phyloP scores from a whole-genome alignment of 2,113 vertebrate genomes.

The Crotalus tigris region DNA sequence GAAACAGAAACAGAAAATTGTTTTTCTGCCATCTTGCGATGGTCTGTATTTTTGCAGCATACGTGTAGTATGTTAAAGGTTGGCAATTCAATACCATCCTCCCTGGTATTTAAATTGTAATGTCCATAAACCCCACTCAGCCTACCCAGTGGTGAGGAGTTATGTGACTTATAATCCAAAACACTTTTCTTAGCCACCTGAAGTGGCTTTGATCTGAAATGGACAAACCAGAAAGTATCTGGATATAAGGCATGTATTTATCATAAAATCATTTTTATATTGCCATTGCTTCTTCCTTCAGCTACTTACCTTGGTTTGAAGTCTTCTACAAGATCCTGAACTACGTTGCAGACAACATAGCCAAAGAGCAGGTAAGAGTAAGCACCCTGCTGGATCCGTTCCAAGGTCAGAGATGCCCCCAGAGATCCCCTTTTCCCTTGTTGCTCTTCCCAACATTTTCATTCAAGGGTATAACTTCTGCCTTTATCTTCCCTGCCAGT shows the following conservation, averaged over 20 bases:
- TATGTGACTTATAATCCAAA: not conserved
- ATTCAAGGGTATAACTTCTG: not conserved
- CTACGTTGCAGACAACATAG: constrained; percentile 79
- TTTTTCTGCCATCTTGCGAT: not conserved
- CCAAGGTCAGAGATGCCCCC: not conserved
- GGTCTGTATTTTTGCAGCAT: not conserved
- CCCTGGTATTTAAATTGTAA: not conserved
- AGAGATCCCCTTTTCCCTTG: not conserved
- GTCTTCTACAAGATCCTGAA: constrained; percentile 91
- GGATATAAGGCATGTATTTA: not conserved
- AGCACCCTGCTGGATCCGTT: not conserved
- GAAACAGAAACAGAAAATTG: not conserved
- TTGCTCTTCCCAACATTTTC: no score
- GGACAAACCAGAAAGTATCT: not conserved
- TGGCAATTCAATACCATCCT: not conserved
- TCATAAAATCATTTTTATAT: not conserved
- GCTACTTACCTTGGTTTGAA: constrained; percentile 90
- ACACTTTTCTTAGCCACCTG: not conserved
- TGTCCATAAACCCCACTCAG: not conserved
- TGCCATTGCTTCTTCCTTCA: constrained; percentile 47
- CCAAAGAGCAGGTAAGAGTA: constrained; percentile 79
- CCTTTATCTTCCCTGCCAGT: constrained; percentile 57
- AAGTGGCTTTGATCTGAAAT: not conserved
- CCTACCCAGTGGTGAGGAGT: not conserved
- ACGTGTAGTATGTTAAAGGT: not conserved